These are phyloP conservation scores for Chloromyia formosa DNA, from an alignment of 2,888 invertebrate species.

Conservation along the genomic window DNA sequence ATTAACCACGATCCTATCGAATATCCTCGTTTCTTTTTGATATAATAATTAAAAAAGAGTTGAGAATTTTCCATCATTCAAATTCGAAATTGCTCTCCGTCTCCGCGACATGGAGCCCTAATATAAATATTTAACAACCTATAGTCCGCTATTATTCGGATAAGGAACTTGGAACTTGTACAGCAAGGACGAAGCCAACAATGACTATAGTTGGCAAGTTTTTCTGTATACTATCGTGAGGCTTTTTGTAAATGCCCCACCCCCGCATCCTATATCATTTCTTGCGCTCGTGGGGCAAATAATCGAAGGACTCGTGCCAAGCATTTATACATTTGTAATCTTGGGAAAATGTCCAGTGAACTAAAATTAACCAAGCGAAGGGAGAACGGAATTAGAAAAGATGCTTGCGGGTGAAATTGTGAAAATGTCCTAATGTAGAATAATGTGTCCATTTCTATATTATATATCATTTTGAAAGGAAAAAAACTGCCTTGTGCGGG, in stretches of 20 bases:
- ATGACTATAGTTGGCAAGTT: not conserved
- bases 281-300: not conserved
- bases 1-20: too few relatives aligned
- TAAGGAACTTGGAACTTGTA: constrained; percentile 3
- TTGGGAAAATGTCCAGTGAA: not conserved
- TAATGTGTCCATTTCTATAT: too few relatives aligned
- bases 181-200: constrained; percentile 3
- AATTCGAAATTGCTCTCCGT: too few relatives aligned
- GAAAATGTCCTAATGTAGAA: not conserved
- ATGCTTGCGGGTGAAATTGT: constrained; percentile 9
- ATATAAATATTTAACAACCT: too few relatives aligned
- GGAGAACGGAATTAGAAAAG: not conserved
- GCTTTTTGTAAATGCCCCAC: not conserved
- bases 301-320: not conserved
- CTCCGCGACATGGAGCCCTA: too few relatives aligned
- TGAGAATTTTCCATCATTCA: too few relatives aligned
- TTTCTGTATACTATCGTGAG: not conserved
- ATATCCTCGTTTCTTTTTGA: too few relatives aligned
- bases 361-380: constrained; percentile 1
- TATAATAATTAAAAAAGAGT: too few relatives aligned
- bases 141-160: not conserved
- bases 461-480: too few relatives aligned
- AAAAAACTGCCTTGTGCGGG: too few relatives aligned
- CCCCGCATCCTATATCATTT: not conserved
- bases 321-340: not conserved